phyloP scores from a whole-genome alignment of 2,888 invertebrate species.

The Noctua fimbriata region DNA sequence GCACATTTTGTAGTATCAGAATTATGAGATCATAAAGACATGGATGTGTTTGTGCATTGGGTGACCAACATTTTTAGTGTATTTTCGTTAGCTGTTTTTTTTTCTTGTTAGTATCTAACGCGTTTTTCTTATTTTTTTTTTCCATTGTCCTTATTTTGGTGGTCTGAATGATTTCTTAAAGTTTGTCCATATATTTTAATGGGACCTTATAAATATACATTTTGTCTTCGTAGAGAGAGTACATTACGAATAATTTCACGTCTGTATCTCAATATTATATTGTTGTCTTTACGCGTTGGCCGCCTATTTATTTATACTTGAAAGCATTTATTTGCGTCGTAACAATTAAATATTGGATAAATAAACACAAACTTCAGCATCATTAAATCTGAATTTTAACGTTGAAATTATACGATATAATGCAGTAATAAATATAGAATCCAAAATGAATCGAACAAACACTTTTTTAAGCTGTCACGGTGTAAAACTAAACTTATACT shows the following conservation, averaged over 20 bases:
- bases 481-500: too few relatives aligned
- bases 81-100: too few relatives aligned
- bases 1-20: too few relatives aligned
- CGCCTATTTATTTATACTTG: constrained; percentile 4
- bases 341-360: constrained; percentile 6
- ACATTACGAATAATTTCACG: constrained; percentile 24
- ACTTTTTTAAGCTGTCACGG: too few relatives aligned
- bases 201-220: not conserved
- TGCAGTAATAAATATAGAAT: constrained; percentile 2
- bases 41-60: too few relatives aligned
- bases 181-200: too few relatives aligned
- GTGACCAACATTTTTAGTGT: too few relatives aligned
- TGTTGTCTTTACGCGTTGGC: constrained; percentile 1
- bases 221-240: constrained; percentile 21
- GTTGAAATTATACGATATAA: constrained; percentile 8
- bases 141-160: too few relatives aligned
- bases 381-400: not conserved
- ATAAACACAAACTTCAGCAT: constrained; percentile 2
- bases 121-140: too few relatives aligned
- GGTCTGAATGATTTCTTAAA: too few relatives aligned
- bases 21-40: too few relatives aligned
- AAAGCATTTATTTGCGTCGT: constrained; percentile 11
- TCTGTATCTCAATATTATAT: constrained; percentile 31
- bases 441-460: constrained; percentile 5
- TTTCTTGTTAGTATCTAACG: too few relatives aligned